Evolutionary conservation across 2,113 vertebrate genomes (phyloP).

Genomic region (Murina feae): DNA sequence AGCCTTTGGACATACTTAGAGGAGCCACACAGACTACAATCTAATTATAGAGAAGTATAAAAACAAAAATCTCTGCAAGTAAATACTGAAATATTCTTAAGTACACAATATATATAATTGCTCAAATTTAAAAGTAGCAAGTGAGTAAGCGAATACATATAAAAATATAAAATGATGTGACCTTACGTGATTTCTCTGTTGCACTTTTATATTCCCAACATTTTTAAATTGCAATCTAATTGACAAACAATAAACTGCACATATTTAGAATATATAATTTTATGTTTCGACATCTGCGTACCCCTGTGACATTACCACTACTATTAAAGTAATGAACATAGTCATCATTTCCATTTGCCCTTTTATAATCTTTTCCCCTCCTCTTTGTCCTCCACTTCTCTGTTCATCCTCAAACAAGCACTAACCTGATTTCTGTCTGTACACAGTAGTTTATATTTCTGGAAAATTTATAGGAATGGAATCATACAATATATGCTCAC

Average conservation of each 20-base stretch:
- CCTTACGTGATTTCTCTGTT: neutral
- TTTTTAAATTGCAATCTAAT: neutral
- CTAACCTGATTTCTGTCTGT: neutral
- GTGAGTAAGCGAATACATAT: neutral
- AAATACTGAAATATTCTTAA: neutral
- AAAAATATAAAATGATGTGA: slow-evolving; percentile 3
- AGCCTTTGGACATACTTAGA: slow-evolving; percentile 23
- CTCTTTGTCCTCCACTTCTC: neutral
- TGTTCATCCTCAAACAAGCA: neutral
- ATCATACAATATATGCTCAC: neutral
- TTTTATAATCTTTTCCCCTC: neutral
- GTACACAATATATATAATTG: neutral
- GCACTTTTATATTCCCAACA: neutral
- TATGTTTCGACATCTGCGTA: neutral
- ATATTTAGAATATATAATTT: neutral
- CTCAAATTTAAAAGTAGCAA: neutral
- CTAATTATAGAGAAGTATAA: slow-evolving; percentile 43
- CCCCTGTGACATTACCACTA: neutral
- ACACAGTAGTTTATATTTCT: neutral
- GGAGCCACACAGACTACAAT: neutral
- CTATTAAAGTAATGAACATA: neutral
- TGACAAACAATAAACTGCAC: neutral
- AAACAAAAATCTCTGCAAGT: slow-evolving; percentile 9
- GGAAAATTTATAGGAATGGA: neutral
- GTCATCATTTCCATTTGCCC: neutral